Percentiles rank a stretch among this genome's conserved stretches.
Conservation (phyloP, 2,888 invertebrate genomes). For the Dasypolia templi region DNA sequence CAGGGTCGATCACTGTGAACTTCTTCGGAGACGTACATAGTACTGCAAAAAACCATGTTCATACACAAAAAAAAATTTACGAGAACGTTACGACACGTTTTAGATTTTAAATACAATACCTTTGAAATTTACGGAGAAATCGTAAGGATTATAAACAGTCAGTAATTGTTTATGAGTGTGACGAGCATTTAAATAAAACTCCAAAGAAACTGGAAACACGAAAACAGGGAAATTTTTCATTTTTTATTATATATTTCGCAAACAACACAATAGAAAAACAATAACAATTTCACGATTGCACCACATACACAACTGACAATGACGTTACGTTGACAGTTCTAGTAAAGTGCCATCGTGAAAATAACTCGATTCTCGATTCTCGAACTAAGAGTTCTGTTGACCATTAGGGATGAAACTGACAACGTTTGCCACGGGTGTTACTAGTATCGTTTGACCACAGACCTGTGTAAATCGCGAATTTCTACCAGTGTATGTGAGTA, state of each 20-base stretch:
- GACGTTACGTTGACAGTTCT: slow-evolving; percentile 35
- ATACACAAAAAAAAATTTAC: slow-evolving; percentile 39
- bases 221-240: slow-evolving; percentile 94
- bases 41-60: slow-evolving; percentile 88
- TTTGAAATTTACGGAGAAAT: slow-evolving; percentile 95
- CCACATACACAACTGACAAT: slow-evolving; percentile 57
- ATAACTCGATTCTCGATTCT: background rate
- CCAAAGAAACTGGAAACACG: slow-evolving; percentile 94
- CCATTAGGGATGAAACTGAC: background rate
- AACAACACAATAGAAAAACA: slow-evolving; percentile 76
- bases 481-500: too few relatives aligned
- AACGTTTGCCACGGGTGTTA: background rate
- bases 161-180: slow-evolving; percentile 95
- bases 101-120: slow-evolving; percentile 87
- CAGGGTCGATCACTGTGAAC: slow-evolving; percentile 95
- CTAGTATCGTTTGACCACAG: slow-evolving; percentile 1
- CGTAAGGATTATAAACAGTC: slow-evolving; percentile 96
- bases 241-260: slow-evolving; percentile 61
- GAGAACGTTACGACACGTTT: slow-evolving; percentile 54
- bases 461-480: too few relatives aligned
- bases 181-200: slow-evolving; percentile 94
- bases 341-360: background rate
- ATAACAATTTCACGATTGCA: slow-evolving; percentile 71
- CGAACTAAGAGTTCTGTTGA: background rate
- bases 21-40: slow-evolving; percentile 94